A percentile compares a stretch with the other conserved stretches of the same genome.
Conservation (phyloP, 2,888 invertebrate species). For the Cepaea hortensis region DNA sequence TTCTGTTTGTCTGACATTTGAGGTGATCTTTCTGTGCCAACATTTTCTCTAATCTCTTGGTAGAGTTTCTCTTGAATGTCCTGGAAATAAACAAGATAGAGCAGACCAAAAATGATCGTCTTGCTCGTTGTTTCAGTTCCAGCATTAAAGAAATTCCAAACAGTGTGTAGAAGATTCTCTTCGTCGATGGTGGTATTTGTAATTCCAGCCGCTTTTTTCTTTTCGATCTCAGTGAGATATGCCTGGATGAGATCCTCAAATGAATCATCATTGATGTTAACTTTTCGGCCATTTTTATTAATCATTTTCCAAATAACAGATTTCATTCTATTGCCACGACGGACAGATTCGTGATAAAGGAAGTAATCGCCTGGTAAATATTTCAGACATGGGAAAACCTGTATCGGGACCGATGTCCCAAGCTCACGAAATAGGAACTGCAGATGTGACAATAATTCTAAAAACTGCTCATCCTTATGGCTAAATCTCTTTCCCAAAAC, state of each 20-base stretch:
- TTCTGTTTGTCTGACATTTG: slow-evolving; percentile 53
- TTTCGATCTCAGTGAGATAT: slow-evolving; percentile 31
- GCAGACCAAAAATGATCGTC: slow-evolving; percentile 89
- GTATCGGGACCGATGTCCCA: neutral
- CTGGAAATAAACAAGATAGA: slow-evolving; percentile 86
- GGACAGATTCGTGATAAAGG: neutral
- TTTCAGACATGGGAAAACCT: slow-evolving; percentile 26
- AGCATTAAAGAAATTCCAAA: slow-evolving; percentile 52
- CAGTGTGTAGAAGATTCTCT: slow-evolving; percentile 30
- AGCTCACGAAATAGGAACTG: neutral
- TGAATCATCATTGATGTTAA: slow-evolving; percentile 26
- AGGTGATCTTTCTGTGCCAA: slow-evolving; percentile 64
- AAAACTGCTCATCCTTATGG: slow-evolving; percentile 27
- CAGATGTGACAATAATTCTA: neutral
- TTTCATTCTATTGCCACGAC: neutral
- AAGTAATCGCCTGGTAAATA: slow-evolving; percentile 43
- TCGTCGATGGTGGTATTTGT: neutral
- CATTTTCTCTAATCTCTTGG: slow-evolving; percentile 63
- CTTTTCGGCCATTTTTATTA: slow-evolving; percentile 6
- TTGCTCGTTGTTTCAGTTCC: slow-evolving; percentile 85
- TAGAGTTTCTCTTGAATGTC: slow-evolving; percentile 76
- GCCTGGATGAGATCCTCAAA: slow-evolving; percentile 26
- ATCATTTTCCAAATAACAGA: slow-evolving; percentile 18
- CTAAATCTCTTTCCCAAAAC: slow-evolving; percentile 42
- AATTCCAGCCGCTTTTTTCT: slow-evolving; percentile 12